Evolutionary conservation across 2,888 invertebrate genomes (phyloP).

Genomic region (Cepaea hortensis): DNA sequence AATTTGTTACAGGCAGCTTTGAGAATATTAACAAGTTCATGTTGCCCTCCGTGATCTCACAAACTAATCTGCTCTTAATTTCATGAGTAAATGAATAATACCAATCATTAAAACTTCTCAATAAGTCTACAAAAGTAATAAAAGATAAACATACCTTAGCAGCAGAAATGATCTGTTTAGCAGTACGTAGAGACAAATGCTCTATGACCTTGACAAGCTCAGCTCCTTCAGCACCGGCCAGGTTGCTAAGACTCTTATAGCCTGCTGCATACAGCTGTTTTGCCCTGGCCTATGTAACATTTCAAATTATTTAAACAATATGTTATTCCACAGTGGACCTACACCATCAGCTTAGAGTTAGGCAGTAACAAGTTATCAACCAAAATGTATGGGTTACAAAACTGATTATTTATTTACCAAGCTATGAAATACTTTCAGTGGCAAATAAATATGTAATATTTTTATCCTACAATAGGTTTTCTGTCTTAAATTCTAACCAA

Average conservation of each 20-base stretch:
- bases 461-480: too few relatives aligned
- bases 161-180: conserved; percentile 88
- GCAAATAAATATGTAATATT: too few relatives aligned
- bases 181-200: conserved; percentile 85
- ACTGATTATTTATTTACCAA: too few relatives aligned
- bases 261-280: conserved; percentile 89
- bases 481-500: too few relatives aligned
- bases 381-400: background rate
- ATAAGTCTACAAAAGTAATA: background rate
- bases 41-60: too few relatives aligned
- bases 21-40: too few relatives aligned
- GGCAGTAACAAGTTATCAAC: background rate
- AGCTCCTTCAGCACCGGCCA: conserved; percentile 85
- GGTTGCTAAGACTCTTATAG: conserved; percentile 84
- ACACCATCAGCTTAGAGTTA: too few relatives aligned
- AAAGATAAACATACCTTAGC: conserved; percentile 83
- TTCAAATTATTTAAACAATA: background rate
- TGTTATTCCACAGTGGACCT: too few relatives aligned
- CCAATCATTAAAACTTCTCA: background rate
- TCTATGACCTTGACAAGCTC: conserved; percentile 82
- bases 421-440: too few relatives aligned
- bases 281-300: conserved; percentile 84
- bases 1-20: too few relatives aligned
- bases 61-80: too few relatives aligned
- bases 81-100: too few relatives aligned